phyloP scores from a whole-genome alignment of 1,140 invertebrate species.

The Brachionus koreanus region DNA sequence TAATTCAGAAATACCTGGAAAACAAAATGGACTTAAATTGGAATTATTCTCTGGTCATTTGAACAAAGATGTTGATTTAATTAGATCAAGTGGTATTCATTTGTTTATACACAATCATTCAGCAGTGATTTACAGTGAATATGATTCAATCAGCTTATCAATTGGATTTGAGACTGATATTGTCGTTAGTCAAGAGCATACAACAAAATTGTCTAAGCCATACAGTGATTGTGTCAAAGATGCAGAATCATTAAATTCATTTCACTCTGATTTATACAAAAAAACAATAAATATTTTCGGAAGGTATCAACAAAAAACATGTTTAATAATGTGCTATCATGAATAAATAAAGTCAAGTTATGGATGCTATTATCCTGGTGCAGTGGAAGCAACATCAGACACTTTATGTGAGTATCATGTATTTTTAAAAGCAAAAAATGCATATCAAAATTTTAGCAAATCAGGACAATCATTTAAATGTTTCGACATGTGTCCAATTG shows the following conservation, averaged over 20 bases:
- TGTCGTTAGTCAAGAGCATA: not conserved
- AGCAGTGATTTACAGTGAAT: not conserved
- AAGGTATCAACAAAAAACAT: not conserved
- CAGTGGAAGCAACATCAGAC: not conserved
- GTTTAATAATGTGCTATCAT: not conserved
- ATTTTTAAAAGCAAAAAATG: not conserved
- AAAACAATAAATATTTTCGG: not conserved
- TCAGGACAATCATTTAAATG: not conserved
- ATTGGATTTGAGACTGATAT: not conserved
- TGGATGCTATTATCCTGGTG: not conserved
- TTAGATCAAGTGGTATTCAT: not conserved
- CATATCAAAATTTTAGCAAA: not conserved
- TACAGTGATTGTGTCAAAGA: not conserved
- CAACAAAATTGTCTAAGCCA: not conserved
- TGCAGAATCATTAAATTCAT: not conserved
- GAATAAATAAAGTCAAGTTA: not conserved
- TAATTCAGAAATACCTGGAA: not conserved
- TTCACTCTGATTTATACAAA: not conserved
- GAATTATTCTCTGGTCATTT: not conserved
- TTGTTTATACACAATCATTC: constrained; percentile 15
- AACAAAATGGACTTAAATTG: not conserved
- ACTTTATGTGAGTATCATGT: not conserved
- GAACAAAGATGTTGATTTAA: not conserved
- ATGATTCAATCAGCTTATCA: not conserved
- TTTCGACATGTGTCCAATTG: not conserved